Conservation (phyloP, 1,140 invertebrate species). For the Sweltsa coloradensis region DNA sequence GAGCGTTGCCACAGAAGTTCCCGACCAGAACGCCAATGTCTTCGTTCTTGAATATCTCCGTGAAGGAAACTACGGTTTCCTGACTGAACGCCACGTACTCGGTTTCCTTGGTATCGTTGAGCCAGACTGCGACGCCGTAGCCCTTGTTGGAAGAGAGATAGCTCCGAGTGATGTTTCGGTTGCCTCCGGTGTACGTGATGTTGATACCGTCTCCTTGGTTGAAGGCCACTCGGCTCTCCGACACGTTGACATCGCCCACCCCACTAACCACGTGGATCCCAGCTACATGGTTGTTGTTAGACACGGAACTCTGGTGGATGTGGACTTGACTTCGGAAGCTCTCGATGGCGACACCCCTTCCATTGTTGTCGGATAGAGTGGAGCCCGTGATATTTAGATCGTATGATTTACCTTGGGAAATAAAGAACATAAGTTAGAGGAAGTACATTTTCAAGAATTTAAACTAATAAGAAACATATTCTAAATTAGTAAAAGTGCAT, state of each 20-base stretch:
- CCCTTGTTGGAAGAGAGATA: conserved; percentile 68
- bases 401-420: conserved; percentile 70
- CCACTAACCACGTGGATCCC: conserved; percentile 77
- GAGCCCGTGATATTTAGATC: conserved; percentile 81
- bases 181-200: conserved; percentile 83
- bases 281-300: conserved; percentile 75
- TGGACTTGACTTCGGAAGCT: conserved; percentile 70
- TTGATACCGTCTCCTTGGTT: conserved; percentile 89
- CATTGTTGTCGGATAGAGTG: conserved; percentile 77
- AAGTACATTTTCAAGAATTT: not conserved
- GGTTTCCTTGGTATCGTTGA: conserved; percentile 75
- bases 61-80: conserved; percentile 77
- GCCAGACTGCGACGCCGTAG: conserved; percentile 74
- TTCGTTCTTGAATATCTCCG: conserved; percentile 68
- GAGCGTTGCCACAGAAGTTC: conserved; percentile 59
- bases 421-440: too few relatives aligned
- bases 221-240: conserved; percentile 72
- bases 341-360: conserved; percentile 79
- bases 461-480: conserved; percentile 10
- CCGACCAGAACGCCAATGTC: conserved; percentile 73
- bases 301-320: conserved; percentile 67
- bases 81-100: conserved; percentile 69
- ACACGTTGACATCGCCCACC: conserved; percentile 86
- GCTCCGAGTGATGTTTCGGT: conserved; percentile 73
- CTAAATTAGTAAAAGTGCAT: not conserved